phyloP scores from a whole-genome alignment of 2,888 invertebrate genomes.

The Limnephilus rhombicus region DNA sequence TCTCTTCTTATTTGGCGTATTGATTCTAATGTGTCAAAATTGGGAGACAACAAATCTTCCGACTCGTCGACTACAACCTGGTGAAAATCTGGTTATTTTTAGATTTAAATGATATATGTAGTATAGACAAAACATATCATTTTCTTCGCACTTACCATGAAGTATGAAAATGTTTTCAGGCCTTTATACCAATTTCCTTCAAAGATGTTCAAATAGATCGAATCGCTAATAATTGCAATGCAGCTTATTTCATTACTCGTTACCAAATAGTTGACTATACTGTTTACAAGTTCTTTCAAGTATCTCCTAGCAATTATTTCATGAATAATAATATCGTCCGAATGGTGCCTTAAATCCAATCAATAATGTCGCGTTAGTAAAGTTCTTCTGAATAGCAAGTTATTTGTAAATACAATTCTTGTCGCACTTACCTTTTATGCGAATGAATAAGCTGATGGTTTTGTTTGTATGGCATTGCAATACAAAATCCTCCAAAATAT shows the following conservation, averaged over 20 bases:
- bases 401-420: background rate
- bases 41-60: slow-evolving; percentile 82
- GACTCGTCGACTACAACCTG: slow-evolving; percentile 79
- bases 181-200: slow-evolving; percentile 74
- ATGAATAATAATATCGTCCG: background rate
- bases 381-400: background rate
- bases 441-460: background rate
- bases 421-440: background rate
- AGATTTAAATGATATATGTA: background rate
- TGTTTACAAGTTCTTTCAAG: slow-evolving; percentile 71
- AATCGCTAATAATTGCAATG: slow-evolving; percentile 76
- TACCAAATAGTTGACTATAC: slow-evolving; percentile 70
- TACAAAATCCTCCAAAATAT: background rate
- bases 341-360: background rate
- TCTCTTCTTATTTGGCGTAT: slow-evolving; percentile 79
- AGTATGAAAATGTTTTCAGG: slow-evolving; percentile 74
- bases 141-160: slow-evolving; percentile 73
- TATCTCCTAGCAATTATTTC: slow-evolving; percentile 67
- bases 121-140: background rate
- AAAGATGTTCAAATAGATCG: slow-evolving; percentile 77
- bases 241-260: slow-evolving; percentile 74
- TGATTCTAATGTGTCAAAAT: slow-evolving; percentile 78
- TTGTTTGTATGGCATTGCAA: background rate
- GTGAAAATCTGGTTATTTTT: slow-evolving; percentile 64
- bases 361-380: background rate